phyloP scores from a whole-genome alignment of 2,113 vertebrate species.

The Cyprinodon brontotheroides region DNA sequence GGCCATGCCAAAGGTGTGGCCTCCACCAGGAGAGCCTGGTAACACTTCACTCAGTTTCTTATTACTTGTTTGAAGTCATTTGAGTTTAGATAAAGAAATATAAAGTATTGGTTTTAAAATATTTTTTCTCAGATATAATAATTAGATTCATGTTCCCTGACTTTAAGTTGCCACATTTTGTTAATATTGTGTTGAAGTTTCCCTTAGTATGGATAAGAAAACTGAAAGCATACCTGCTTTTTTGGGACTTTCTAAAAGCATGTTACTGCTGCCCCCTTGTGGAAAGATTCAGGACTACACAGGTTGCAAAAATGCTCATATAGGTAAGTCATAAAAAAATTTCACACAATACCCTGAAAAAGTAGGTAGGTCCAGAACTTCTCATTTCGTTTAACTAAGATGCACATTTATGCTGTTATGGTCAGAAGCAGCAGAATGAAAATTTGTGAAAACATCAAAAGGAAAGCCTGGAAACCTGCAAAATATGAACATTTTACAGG shows the following conservation, averaged over 20 bases:
- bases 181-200: background rate
- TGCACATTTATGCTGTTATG: too few species aligned
- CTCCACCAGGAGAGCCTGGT: conserved; percentile 9
- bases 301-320: too few species aligned
- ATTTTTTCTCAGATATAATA: background rate
- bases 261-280: conserved; percentile 49
- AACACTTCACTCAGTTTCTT: background rate
- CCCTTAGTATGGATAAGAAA: background rate
- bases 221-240: background rate
- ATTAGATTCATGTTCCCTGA: too few species aligned
- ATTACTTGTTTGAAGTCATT: background rate
- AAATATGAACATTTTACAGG: too few species aligned
- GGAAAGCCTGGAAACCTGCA: too few species aligned
- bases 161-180: background rate
- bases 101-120: background rate
- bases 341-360: too few species aligned
- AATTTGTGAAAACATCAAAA: too few species aligned
- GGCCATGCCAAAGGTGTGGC: conserved; percentile 66
- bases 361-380: too few species aligned
- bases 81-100: background rate
- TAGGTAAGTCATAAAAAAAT: too few species aligned
- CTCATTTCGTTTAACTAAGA: too few species aligned
- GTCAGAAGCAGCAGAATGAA: too few species aligned
- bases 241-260: background rate
- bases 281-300: background rate